Evolutionary conservation across 2,113 vertebrate genomes (phyloP).

Genomic region (Corynorhinus townsendii): DNA sequence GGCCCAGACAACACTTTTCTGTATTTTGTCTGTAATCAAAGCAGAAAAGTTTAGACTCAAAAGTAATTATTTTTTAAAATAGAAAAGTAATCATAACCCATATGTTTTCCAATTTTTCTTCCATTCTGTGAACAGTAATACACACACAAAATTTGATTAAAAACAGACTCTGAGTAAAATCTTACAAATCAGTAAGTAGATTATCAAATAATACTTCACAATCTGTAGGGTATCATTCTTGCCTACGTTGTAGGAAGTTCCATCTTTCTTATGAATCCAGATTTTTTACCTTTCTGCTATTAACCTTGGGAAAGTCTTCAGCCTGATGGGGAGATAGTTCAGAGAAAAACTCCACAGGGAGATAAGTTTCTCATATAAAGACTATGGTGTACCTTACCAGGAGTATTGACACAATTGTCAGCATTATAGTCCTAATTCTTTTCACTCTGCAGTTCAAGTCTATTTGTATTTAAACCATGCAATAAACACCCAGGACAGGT

Average conservation of each 20-base stretch:
- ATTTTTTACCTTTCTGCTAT: neutral
- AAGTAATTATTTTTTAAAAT: constrained; percentile 32
- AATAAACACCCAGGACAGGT: constrained; percentile 1
- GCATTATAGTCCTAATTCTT: neutral
- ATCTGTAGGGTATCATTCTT: neutral
- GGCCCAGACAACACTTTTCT: neutral
- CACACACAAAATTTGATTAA: neutral
- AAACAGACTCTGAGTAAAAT: constrained; percentile 14
- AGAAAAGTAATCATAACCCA: constrained; percentile 31
- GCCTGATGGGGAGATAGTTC: neutral
- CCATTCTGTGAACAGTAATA: neutral
- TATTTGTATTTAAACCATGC: neutral
- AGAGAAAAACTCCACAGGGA: neutral
- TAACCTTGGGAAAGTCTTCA: neutral
- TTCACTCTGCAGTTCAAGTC: neutral
- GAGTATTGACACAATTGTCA: neutral
- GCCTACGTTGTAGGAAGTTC: neutral
- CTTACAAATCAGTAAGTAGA: neutral
- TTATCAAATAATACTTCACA: neutral
- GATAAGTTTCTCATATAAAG: neutral
- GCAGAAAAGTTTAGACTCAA: constrained; percentile 40
- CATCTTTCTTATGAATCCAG: neutral
- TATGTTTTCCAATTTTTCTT: constrained; percentile 28
- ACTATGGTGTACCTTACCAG: neutral
- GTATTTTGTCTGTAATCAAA: constrained; percentile 33